Evolutionary conservation across 2,113 vertebrate species (phyloP).

Genomic region (Polypterus senegalus): DNA sequence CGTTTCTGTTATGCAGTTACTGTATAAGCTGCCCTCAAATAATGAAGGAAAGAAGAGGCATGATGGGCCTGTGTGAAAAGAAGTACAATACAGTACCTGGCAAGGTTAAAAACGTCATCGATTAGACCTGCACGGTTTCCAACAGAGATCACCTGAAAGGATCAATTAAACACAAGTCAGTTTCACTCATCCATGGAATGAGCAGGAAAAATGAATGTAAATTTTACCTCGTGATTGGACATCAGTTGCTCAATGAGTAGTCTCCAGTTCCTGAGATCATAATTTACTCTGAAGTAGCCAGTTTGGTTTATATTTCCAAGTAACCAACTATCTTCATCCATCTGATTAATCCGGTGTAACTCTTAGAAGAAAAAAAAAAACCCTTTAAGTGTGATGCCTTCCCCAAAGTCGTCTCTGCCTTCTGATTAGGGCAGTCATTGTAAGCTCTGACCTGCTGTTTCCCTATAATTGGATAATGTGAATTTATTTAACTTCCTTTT

Average conservation of each 20-base stretch:
- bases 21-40: no score
- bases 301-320: slow-evolving; percentile 95
- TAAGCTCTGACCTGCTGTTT: no score
- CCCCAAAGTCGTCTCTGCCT: no score
- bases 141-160: slow-evolving; percentile 75
- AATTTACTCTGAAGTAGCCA: slow-evolving; percentile 95
- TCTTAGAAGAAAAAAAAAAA: slow-evolving; percentile 48
- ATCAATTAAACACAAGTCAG: slow-evolving; percentile 28
- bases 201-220: slow-evolving; percentile 22
- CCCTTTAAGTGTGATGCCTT: no score
- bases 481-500: no score
- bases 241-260: slow-evolving; percentile 82
- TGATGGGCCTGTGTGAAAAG: no score
- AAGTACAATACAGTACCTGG: slow-evolving; percentile 65
- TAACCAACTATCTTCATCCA: slow-evolving; percentile 73
- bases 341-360: slow-evolving; percentile 58
- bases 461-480: no score
- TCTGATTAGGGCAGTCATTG: no score
- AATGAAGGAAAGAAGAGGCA: no score
- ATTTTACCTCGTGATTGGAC: slow-evolving; percentile 67
- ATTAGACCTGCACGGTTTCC: slow-evolving; percentile 91
- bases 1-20: no score
- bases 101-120: slow-evolving; percentile 89
- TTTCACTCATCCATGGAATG: slow-evolving; percentile 6
- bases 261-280: slow-evolving; percentile 90